A percentile compares a stretch with the other conserved stretches of the same genome.
Evolutionary conservation across 2,797 vertebrate species (phyloP).

Genomic region (Characodon lateralis): DNA sequence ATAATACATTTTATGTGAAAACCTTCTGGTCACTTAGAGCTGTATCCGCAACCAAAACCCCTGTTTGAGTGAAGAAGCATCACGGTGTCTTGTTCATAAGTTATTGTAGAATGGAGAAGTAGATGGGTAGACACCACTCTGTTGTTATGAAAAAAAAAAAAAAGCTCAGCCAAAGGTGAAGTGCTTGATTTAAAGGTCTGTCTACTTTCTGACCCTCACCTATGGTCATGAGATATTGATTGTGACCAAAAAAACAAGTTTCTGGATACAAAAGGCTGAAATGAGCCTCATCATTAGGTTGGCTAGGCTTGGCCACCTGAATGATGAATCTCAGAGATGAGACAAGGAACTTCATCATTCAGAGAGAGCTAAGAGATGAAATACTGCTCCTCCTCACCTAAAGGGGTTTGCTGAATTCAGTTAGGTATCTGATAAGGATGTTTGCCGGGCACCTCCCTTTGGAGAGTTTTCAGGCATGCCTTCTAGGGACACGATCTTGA

Average conservation of each 20-base stretch:
- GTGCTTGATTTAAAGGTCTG: not conserved
- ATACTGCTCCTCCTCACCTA: not conserved
- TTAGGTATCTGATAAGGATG: not conserved
- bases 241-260: not conserved
- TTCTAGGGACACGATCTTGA: not conserved
- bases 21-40: not conserved
- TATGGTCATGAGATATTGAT: conserved; percentile 1
- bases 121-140: not conserved
- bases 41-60: not conserved
- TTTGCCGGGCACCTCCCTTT: not conserved
- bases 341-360: not conserved
- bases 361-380: not conserved
- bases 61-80: not conserved
- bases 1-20: not conserved
- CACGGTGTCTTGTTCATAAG: too few relatives aligned
- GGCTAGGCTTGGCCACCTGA: not conserved
- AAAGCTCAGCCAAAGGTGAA: not conserved
- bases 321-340: not conserved
- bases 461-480: not conserved
- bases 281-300: not conserved
- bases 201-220: conserved; percentile 1
- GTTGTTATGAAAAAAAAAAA: not conserved
- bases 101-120: not conserved
- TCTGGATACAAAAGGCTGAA: not conserved
- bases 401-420: not conserved